phyloP scores from a whole-genome alignment of 2,113 vertebrate genomes.

The Pipra filicauda region DNA sequence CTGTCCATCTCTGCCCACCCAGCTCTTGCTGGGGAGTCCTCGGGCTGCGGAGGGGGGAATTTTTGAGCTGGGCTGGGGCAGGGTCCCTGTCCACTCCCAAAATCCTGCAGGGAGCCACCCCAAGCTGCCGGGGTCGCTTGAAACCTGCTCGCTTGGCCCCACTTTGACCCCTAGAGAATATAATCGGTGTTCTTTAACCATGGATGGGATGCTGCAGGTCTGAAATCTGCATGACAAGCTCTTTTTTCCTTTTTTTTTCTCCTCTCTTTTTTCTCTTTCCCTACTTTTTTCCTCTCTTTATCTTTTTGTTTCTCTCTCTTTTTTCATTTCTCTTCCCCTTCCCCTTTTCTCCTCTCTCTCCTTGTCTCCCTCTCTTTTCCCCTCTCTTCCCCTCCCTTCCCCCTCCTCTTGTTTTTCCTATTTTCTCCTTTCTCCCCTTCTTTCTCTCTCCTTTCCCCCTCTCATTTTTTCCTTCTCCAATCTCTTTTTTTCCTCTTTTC shows the following conservation, averaged over 20 bases:
- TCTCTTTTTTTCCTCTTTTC: not conserved
- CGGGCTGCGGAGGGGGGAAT: not conserved
- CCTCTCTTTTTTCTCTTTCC: not conserved
- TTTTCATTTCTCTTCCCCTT: not conserved
- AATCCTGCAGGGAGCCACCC: not conserved
- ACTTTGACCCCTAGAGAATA: not conserved
- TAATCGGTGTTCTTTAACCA: not conserved
- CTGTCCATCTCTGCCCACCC: not conserved
- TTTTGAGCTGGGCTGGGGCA: not conserved
- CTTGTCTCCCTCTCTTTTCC: not conserved
- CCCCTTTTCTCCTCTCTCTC: not conserved
- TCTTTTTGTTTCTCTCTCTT: not conserved
- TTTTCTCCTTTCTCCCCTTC: not conserved
- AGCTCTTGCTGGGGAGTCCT: not conserved
- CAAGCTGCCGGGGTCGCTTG: accelerated
- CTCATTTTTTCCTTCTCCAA: not conserved
- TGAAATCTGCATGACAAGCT: not conserved
- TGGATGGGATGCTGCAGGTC: not conserved
- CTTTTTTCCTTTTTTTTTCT: not conserved
- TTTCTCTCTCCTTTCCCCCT: not conserved
- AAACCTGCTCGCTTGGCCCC: not conserved
- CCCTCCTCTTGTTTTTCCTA: not conserved
- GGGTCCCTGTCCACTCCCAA: not conserved
- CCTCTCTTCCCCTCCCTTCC: not conserved
- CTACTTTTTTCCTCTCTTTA: not conserved